Evolutionary conservation across 2,888 invertebrate genomes (phyloP), one percentile per base, ranked within the genome.

Genomic region (Philaethria dido): DNA sequence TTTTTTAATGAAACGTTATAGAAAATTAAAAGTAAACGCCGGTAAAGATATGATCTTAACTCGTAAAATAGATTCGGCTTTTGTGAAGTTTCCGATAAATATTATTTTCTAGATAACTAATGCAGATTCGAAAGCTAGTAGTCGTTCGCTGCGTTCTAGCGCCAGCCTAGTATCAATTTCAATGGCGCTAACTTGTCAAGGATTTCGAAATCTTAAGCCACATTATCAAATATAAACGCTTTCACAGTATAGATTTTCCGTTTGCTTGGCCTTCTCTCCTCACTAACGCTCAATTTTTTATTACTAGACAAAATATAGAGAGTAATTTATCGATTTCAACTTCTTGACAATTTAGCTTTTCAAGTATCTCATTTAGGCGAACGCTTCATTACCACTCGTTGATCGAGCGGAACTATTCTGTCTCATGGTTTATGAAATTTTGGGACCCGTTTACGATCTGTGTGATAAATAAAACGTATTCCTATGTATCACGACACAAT

Each of bases 341-440:
- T 77, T 81, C 80, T 83, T 81, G 81, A 78, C 78, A 79, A 75
- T 77, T 82, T 78, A 81, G 79, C 75, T 73, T 78, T 73, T 70
- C 72, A 69, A 64, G 20, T 69, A 66, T 70, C 64, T 83, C 83
- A 85, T 87, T 85, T 86, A 88, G 86, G 87, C 87, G 79, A 86
- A 84, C 83, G 89, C 88, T 86, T 87, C 82, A 83, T 82, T 78
- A 80, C 80, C 88, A 85, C 85, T 87, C 83, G 86, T 85, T 87
- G 83, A 84, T 77, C 80, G 85, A 84, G 84, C 85, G 84, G 82
- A 82, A 84, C 86, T 83, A 69, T 82, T 85, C 84, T 85, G 82
- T 86, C 87, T 88, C 88, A 87, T 87, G 85, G 79, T 85, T 86
- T 83, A 81, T 78, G 79, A 84, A 83, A 85, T 84, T 82, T 70